These are phyloP conservation scores for Lampris incognitus DNA, from an alignment of 2,113 vertebrate genomes.

Conservation along the genomic window DNA sequence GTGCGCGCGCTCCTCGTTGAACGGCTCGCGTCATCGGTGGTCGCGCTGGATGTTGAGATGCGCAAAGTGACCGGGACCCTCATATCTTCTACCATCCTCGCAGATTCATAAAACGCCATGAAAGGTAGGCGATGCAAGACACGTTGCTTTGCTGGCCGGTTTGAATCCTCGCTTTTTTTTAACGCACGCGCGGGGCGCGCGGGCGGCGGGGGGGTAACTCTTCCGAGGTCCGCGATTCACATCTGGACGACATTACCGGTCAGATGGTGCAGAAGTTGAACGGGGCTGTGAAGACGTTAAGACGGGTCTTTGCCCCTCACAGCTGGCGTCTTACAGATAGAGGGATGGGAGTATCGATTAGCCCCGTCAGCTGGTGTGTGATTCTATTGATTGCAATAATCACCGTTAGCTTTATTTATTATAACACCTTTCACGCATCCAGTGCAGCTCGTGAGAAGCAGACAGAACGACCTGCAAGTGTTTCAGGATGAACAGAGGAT, in stretches of 20 bases:
- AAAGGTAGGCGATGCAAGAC: slow-evolving; percentile 74
- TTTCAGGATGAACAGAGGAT: too few relatives aligned
- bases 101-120: slow-evolving; percentile 77
- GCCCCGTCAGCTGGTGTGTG: too few relatives aligned
- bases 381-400: too few relatives aligned
- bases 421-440: too few relatives aligned
- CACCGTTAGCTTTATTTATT: too few relatives aligned
- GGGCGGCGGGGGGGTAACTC: neutral
- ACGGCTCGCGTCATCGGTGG: slow-evolving; percentile 22
- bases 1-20: slow-evolving; percentile 13
- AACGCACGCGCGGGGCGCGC: neutral
- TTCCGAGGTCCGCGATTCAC: slow-evolving; percentile 59
- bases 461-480: too few relatives aligned
- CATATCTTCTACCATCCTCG: slow-evolving; percentile 68
- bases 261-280: slow-evolving; percentile 78
- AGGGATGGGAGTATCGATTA: neutral
- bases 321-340: slow-evolving; percentile 1
- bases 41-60: slow-evolving; percentile 75
- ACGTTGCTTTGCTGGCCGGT: neutral
- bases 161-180: neutral
- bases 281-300: slow-evolving; percentile 82
- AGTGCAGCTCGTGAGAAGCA: too few relatives aligned
- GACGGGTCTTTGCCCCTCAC: slow-evolving; percentile 53
- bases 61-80: slow-evolving; percentile 71
- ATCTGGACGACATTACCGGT: slow-evolving; percentile 90